These are phyloP conservation scores for Myrmecobius fasciatus DNA, from an alignment of 2,113 vertebrate species.

Conservation along the genomic window DNA sequence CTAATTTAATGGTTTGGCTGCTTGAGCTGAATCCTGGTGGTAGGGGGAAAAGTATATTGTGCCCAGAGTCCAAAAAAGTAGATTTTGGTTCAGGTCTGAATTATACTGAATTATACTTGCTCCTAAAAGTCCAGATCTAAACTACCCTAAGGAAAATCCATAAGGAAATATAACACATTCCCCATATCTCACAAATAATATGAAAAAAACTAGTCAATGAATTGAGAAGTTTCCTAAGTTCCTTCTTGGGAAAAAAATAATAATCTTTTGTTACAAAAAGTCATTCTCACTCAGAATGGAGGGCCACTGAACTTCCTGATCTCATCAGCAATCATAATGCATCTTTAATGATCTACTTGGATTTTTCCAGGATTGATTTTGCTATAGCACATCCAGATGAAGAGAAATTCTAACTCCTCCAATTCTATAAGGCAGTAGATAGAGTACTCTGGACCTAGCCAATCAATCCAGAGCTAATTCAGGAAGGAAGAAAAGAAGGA, in stretches of 20 bases:
- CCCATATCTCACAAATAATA: neutral
- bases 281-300: neutral
- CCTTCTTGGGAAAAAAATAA: neutral
- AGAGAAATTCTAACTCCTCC: conserved; percentile 21
- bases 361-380: conserved; percentile 9
- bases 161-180: neutral
- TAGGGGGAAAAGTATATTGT: neutral
- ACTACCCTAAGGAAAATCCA: neutral
- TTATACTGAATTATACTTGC: neutral
- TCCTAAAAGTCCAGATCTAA: neutral
- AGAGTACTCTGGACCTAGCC: conserved; percentile 12
- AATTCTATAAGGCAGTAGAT: neutral
- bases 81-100: neutral
- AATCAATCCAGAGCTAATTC: neutral
- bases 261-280: neutral
- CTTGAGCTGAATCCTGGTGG: neutral
- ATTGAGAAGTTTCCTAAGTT: neutral
- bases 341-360: neutral
- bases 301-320: neutral
- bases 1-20: neutral
- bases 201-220: neutral
- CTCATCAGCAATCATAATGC: neutral
- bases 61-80: neutral
- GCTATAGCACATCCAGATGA: conserved; percentile 1
- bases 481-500: neutral